Evolutionary conservation across 2,888 invertebrate genomes (phyloP).

Genomic region (Podotricha telesiphe): DNA sequence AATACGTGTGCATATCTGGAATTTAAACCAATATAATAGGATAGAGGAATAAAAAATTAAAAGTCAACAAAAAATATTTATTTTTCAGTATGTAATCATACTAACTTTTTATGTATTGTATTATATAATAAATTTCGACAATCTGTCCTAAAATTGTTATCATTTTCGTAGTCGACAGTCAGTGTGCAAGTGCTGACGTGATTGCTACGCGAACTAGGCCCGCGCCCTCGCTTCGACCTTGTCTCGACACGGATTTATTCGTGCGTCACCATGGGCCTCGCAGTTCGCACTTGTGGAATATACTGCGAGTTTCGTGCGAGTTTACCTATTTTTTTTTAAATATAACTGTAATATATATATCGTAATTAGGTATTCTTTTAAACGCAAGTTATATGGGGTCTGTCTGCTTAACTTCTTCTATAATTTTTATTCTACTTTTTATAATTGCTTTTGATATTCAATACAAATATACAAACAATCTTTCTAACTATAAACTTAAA

Average conservation of each 20-base stretch:
- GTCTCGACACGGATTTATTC: conserved; percentile 79
- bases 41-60: too few species aligned
- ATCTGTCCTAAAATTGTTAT: not conserved
- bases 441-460: not conserved
- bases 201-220: conserved; percentile 60
- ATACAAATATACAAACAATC: too few species aligned
- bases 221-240: conserved; percentile 80
- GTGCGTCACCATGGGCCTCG: conserved; percentile 70
- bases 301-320: conserved; percentile 40
- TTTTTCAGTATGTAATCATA: not conserved
- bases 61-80: too few species aligned
- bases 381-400: not conserved
- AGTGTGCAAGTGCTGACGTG: conserved; percentile 34
- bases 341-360: conserved; percentile 23
- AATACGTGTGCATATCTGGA: not conserved
- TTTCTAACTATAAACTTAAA: not conserved
- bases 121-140: not conserved
- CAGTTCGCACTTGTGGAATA: conserved; percentile 43
- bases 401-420: not conserved
- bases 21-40: not conserved
- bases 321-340: conserved; percentile 10
- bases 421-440: not conserved
- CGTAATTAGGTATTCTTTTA: not conserved
- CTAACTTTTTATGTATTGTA: not conserved
- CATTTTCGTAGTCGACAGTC: conserved; percentile 10